Conservation (phyloP, 2,113 vertebrate species). For the Ceratotherium simum region DNA sequence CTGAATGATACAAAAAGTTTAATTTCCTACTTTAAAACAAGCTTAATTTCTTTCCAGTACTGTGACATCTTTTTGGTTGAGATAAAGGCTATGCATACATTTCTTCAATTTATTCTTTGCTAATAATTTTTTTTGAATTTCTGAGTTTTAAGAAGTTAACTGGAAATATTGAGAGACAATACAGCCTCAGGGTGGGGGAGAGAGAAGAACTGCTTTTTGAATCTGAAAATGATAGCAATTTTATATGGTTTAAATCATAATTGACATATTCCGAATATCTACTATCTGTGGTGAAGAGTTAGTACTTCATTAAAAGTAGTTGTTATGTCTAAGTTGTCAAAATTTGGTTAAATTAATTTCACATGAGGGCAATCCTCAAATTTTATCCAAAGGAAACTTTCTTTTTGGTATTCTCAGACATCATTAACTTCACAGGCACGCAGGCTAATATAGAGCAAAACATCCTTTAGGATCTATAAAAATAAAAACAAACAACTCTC, state of each 20-base stretch:
- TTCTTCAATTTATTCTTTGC: not conserved
- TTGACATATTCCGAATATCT: not conserved
- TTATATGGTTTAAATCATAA: not conserved
- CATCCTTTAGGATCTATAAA: not conserved
- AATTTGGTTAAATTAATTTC: constrained; percentile 15
- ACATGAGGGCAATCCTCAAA: not conserved
- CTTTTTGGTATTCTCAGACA: not conserved
- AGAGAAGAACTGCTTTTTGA: not conserved
- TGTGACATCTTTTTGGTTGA: not conserved
- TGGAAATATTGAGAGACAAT: not conserved
- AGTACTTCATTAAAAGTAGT: not conserved
- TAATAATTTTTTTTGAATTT: not conserved
- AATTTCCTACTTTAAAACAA: not conserved
- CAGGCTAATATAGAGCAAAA: not conserved
- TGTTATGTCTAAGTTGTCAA: not conserved
- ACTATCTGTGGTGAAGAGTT: not conserved
- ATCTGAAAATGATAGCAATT: not conserved
- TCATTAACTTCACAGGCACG: not conserved
- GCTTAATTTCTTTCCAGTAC: not conserved
- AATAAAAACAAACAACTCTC: not conserved
- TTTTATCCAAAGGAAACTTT: not conserved
- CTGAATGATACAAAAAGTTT: not conserved
- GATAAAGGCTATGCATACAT: not conserved
- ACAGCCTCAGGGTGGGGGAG: not conserved
- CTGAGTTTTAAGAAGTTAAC: constrained; percentile 32